Conservation (phyloP, 1,140 invertebrate species). For the Drosophila virilis region DNA sequence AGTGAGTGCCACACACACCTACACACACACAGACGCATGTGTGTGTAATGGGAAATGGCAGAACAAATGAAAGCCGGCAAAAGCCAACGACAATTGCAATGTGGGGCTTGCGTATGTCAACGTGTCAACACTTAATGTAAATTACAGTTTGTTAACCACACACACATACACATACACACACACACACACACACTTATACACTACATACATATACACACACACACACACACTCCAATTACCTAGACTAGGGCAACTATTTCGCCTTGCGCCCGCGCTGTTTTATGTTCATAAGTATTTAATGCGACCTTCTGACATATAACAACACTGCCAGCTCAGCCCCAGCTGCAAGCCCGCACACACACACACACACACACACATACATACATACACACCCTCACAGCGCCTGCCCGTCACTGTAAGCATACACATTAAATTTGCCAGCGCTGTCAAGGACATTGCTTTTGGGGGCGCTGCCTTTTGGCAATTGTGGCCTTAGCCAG, state of each 20-base stretch:
- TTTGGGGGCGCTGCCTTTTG: constrained; percentile 16
- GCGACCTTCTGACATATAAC: constrained; percentile 41
- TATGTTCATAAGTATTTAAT: constrained; percentile 56
- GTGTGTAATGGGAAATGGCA: constrained; percentile 2
- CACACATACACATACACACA: constrained; percentile 10
- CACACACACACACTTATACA: constrained; percentile 26
- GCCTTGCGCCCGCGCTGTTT: constrained; percentile 30
- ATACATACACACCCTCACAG: background rate
- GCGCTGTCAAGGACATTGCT: constrained; percentile 48
- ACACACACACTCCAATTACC: constrained; percentile 57
- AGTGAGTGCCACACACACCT: constrained; percentile 21
- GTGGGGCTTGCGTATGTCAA: constrained; percentile 49
- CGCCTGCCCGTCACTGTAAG: background rate
- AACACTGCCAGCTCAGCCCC: background rate
- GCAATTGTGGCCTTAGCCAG: constrained; percentile 27
- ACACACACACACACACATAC: background rate
- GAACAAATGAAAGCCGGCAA: constrained; percentile 51
- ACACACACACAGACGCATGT: background rate
- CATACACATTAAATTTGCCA: constrained; percentile 4
- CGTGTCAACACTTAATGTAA: constrained; percentile 78
- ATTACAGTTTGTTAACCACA: constrained; percentile 73
- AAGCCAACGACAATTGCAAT: constrained; percentile 56
- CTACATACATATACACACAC: constrained; percentile 3
- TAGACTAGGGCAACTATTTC: constrained; percentile 52
- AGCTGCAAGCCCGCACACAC: background rate